Conservation (phyloP, 1,140 invertebrate genomes). For the Helicoverpa zea region DNA sequence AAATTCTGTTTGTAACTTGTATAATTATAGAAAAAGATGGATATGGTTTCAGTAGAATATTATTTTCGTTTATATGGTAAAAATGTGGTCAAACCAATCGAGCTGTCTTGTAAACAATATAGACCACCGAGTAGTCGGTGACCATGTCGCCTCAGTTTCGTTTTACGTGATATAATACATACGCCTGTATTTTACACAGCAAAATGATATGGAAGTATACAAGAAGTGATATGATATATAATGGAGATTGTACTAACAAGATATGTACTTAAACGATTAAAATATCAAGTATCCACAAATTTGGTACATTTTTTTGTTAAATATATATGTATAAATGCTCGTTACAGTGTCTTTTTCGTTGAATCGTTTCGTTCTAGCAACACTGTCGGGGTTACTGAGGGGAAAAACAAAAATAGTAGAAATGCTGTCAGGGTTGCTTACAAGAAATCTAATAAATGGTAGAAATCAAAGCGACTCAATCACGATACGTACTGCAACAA, state of each 20-base stretch:
- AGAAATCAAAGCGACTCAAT: slow-evolving; percentile 73
- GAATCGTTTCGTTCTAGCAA: slow-evolving; percentile 71
- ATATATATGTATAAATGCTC: slow-evolving; percentile 79
- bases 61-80: slow-evolving; percentile 34
- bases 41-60: slow-evolving; percentile 28
- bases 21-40: slow-evolving; percentile 47
- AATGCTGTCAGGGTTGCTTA: slow-evolving; percentile 55
- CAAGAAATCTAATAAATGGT: slow-evolving; percentile 52
- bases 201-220: slow-evolving; percentile 85
- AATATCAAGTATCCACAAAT: slow-evolving; percentile 73
- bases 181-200: slow-evolving; percentile 74
- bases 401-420: slow-evolving; percentile 59
- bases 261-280: slow-evolving; percentile 84
- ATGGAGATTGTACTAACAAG: slow-evolving; percentile 84
- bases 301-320: slow-evolving; percentile 74
- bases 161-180: slow-evolving; percentile 77
- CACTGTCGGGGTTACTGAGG: slow-evolving; percentile 62
- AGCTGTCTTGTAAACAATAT: slow-evolving; percentile 60
- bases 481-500: slow-evolving; percentile 86
- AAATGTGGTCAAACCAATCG: slow-evolving; percentile 51
- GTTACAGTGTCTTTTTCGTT: slow-evolving; percentile 84
- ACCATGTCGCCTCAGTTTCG: slow-evolving; percentile 53
- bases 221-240: slow-evolving; percentile 84
- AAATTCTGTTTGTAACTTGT: slow-evolving; percentile 35
- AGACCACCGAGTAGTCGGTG: slow-evolving; percentile 42